These are phyloP conservation scores for Passer domesticus DNA, from an alignment of 2,113 vertebrate genomes.

Conservation along the genomic window DNA sequence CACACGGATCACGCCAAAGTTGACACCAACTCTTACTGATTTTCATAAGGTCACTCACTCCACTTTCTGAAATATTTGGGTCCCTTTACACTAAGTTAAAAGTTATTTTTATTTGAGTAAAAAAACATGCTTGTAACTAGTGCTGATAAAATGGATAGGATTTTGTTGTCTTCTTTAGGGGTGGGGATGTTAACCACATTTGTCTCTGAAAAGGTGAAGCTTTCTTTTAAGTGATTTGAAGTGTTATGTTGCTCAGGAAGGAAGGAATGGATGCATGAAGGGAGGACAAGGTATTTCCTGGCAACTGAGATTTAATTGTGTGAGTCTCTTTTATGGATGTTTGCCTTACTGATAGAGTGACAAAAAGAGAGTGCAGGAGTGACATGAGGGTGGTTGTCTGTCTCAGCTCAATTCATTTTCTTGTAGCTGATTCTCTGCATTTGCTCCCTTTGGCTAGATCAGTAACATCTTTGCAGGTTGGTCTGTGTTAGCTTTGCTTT, in stretches of 20 bases:
- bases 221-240: not conserved
- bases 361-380: not conserved
- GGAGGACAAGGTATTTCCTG: not conserved
- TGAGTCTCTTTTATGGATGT: not conserved
- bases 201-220: not conserved
- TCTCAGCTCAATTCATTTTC: not conserved
- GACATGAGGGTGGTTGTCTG: not conserved
- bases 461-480: not conserved
- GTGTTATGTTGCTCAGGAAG: not conserved
- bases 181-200: not conserved
- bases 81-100: not conserved
- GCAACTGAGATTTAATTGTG: not conserved
- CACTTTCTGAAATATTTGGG: not conserved
- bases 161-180: not conserved
- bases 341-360: not conserved
- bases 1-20: accelerated
- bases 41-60: not conserved
- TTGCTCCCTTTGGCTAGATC: not conserved
- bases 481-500: not conserved
- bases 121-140: not conserved
- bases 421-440: not conserved
- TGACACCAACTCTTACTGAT: not conserved
- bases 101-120: not conserved
- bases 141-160: not conserved
- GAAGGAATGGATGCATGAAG: not conserved